Conservation (phyloP, 2,113 vertebrate species). For the Zosterops japonicus region DNA sequence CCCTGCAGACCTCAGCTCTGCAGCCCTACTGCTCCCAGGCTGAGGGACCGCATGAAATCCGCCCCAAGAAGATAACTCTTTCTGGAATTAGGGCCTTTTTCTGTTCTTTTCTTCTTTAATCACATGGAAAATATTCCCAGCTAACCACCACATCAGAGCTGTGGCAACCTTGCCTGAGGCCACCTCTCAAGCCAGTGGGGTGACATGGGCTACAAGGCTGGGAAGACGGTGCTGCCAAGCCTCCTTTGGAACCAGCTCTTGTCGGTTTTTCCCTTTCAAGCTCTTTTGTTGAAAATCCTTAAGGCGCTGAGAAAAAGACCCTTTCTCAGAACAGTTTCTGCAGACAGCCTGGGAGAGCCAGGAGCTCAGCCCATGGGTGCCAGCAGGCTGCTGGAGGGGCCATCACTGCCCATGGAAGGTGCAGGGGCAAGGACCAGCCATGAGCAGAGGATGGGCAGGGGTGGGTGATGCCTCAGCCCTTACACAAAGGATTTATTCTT, state of each 20-base stretch:
- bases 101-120: neutral
- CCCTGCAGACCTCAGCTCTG: neutral
- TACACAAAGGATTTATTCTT: neutral
- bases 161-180: neutral
- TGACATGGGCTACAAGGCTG: neutral
- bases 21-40: neutral
- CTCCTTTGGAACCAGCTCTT: neutral
- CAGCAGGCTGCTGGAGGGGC: neutral
- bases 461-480: neutral
- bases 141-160: neutral
- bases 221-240: slow-evolving; percentile 31
- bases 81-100: neutral
- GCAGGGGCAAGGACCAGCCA: neutral
- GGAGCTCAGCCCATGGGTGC: neutral
- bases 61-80: neutral
- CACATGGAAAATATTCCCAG: neutral
- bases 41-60: neutral
- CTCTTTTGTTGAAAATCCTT: slow-evolving; percentile 23
- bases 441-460: neutral
- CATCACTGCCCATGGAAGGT: neutral
- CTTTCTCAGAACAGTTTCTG: slow-evolving; percentile 8
- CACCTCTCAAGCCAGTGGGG: neutral
- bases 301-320: neutral
- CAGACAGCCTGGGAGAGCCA: neutral
- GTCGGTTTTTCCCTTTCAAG: slow-evolving; percentile 43